Evolutionary conservation across 2,888 invertebrate species (phyloP).

Genomic region (Eucera pruinosa): DNA sequence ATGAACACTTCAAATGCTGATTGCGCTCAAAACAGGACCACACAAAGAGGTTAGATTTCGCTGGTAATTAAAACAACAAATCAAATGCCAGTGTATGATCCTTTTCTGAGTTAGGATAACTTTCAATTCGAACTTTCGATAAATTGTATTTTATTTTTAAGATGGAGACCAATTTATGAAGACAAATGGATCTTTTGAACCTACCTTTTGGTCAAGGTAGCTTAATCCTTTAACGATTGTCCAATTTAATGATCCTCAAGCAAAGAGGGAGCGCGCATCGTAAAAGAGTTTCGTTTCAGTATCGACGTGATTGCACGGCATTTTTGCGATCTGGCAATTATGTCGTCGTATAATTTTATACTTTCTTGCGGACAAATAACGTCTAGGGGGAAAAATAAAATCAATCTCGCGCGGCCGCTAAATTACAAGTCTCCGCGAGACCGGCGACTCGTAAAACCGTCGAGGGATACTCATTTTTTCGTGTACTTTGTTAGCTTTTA

Average conservation of each 20-base stretch:
- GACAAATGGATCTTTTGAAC: too few species aligned
- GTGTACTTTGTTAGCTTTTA: slow-evolving; percentile 35
- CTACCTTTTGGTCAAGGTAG: too few species aligned
- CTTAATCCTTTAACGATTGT: too few species aligned
- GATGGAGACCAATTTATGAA: too few species aligned
- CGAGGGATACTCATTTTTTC: slow-evolving; percentile 35
- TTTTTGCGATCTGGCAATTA: slow-evolving; percentile 40
- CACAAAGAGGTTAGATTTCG: too few species aligned
- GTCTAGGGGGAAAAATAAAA: slow-evolving; percentile 45
- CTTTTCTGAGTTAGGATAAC: too few species aligned
- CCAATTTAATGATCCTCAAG: slow-evolving; percentile 15
- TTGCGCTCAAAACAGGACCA: too few species aligned
- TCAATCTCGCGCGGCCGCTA: slow-evolving; percentile 36
- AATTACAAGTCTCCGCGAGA: slow-evolving; percentile 35
- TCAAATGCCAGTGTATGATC: too few species aligned
- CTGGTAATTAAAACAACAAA: too few species aligned
- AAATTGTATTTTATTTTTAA: too few species aligned
- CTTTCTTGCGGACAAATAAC: slow-evolving; percentile 16
- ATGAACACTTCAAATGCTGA: too few species aligned
- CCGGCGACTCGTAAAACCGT: slow-evolving; percentile 27
- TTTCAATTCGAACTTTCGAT: too few species aligned
- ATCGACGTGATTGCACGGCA: not conserved
- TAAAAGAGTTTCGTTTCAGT: not conserved
- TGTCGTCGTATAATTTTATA: slow-evolving; percentile 30
- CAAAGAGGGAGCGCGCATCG: not conserved